Percentiles rank a stretch among this genome's conserved stretches.
Evolutionary conservation across 1,140 invertebrate genomes (phyloP).

Genomic region (Diorhabda carinulata): DNA sequence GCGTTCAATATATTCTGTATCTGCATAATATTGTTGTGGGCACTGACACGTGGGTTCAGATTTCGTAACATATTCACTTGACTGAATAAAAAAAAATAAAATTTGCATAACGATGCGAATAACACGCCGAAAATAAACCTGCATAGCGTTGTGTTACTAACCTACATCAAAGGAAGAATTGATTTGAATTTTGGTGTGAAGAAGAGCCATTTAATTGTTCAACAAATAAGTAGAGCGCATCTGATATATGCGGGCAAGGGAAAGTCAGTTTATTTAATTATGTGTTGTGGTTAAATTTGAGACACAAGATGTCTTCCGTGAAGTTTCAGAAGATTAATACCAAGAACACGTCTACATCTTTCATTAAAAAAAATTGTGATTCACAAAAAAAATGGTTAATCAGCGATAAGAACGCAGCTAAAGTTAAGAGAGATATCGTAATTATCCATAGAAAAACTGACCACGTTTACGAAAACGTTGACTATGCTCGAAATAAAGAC

Average conservation of each 20-base stretch:
- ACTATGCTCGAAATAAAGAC: slow-evolving; percentile 29
- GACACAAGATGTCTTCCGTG: slow-evolving; percentile 22
- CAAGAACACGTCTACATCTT: slow-evolving; percentile 19
- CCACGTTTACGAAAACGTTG: slow-evolving; percentile 51
- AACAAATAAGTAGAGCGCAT: too few species aligned
- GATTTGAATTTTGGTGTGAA: too few species aligned
- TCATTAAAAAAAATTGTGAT: slow-evolving; percentile 34
- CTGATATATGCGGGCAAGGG: too few species aligned
- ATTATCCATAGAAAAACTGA: slow-evolving; percentile 21
- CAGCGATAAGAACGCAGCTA: slow-evolving; percentile 21
- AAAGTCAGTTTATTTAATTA: too few species aligned
- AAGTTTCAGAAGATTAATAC: slow-evolving; percentile 28
- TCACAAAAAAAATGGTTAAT: slow-evolving; percentile 32
- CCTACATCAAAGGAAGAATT: slow-evolving; percentile 5
- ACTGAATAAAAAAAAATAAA: not conserved
- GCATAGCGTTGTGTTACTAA: slow-evolving; percentile 10
- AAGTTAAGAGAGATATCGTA: slow-evolving; percentile 20
- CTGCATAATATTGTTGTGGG: slow-evolving; percentile 9
- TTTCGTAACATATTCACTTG: slow-evolving; percentile 9
- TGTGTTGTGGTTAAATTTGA: too few species aligned
- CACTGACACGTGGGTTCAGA: not conserved
- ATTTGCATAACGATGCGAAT: slow-evolving; percentile 3
- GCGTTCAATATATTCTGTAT: slow-evolving; percentile 1
- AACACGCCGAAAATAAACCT: not conserved
- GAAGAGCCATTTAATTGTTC: too few species aligned